Base-by-base conservation (phyloP, 2,113 vertebrate genomes). In the Anarrhichthys ocellatus region DNA sequence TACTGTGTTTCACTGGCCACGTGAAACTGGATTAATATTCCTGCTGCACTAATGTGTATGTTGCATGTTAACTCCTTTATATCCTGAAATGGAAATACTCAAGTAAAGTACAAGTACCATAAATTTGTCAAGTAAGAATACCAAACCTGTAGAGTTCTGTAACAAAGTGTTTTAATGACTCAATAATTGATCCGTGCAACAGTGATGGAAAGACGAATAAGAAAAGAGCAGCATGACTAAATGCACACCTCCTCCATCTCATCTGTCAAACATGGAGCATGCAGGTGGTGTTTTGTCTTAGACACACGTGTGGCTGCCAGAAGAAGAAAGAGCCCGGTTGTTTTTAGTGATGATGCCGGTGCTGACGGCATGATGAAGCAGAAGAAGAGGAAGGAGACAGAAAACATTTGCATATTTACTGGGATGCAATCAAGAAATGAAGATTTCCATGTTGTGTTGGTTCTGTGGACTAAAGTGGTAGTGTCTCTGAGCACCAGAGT, bases 261-360 rank as follows among this genome's bases (percentile, higher is more conserved):
- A 14, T 80, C 76, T 82, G 75, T 84, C 50, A 59, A 48, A 78
- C 46, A 44, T 1, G 56, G 40, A 44, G 81, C 66, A 9, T 11
- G 68, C 89, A 88, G 89, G 59, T 80, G 78, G 81, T 76, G 86
- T 78, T 82, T 69, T 52, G 46, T 82, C 13, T 65, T 52, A 4
- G n/a, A 38, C 46, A 18, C 32, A 18, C 32, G 7, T 38, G 67
- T 34, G 10, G 29, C 82, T 70, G 80, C 18, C 63, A 27, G 50
- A 59, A 9, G 18, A 15, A 58, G 24, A 22, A 67, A 1, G 9
- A 73, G 36, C 69, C 42, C 34, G 1, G 32, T 22, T 9, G 32
- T 15, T 54, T 20, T 62, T 29, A 14, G 15, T 6, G 72, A 34
- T 76, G 50, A n/a, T 54, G 20, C 0, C 8, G 13, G 2, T n/a